Percentiles rank a stretch among this genome's conserved stretches.
Conservation (phyloP, 2,888 invertebrate species). For the Timema cristinae region DNA sequence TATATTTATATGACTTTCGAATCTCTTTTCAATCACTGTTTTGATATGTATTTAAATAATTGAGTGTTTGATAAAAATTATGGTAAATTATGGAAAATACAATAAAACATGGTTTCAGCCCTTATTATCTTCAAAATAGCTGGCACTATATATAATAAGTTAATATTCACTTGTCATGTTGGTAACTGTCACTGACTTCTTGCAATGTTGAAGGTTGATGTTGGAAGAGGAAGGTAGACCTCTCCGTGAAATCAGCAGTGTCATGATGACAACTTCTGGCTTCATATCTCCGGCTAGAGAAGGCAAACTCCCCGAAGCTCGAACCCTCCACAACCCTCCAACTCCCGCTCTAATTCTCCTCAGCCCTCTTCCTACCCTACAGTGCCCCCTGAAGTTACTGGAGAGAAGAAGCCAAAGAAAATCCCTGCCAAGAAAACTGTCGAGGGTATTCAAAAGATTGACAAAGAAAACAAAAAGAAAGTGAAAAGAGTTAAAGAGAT, state of each 20-base stretch:
- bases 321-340: conserved; percentile 52
- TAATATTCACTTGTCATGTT: too few relatives aligned
- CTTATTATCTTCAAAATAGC: too few relatives aligned
- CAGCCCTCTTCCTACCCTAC: conserved; percentile 46
- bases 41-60: too few relatives aligned
- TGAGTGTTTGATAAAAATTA: too few relatives aligned
- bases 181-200: too few relatives aligned
- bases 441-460: conserved; percentile 43
- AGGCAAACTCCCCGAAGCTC: conserved; percentile 84
- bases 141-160: too few relatives aligned
- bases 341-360: conserved; percentile 48
- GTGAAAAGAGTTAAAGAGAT: conserved; percentile 46
- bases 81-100: too few relatives aligned
- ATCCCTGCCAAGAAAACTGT: conserved; percentile 43
- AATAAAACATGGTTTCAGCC: too few relatives aligned
- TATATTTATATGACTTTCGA: too few relatives aligned
- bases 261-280: conserved; percentile 92
- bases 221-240: conserved; percentile 66
- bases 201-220: conserved; percentile 42
- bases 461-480: conserved; percentile 42
- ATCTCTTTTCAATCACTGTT: too few relatives aligned
- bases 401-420: conserved; percentile 47
- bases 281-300: conserved; percentile 86
- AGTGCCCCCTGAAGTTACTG: conserved; percentile 50
- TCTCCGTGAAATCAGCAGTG: conserved; percentile 85